phyloP scores from a whole-genome alignment of 1,140 invertebrate species.

The Plutomurus gul region DNA sequence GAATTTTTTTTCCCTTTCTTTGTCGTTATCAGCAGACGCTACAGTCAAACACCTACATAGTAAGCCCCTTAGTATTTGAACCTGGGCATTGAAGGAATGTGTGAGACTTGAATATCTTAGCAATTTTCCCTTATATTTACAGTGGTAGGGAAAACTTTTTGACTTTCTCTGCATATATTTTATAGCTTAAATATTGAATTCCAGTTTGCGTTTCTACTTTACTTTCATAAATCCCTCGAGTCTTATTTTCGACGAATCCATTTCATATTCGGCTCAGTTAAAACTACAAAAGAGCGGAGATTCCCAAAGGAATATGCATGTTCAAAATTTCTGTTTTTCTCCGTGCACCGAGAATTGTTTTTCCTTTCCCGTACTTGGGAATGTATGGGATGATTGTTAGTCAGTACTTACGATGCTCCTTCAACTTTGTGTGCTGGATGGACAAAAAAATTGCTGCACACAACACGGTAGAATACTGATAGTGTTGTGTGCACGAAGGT shows the following conservation, averaged over 20 bases:
- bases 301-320: background rate
- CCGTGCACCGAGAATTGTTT: background rate
- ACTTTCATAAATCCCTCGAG: background rate
- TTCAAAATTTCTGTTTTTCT: background rate
- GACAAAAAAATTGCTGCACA: too few relatives aligned
- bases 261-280: background rate
- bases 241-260: conserved; percentile 5
- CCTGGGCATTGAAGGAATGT: too few relatives aligned
- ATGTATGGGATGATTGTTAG: background rate
- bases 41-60: too few relatives aligned
- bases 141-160: background rate
- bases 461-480: too few relatives aligned
- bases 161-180: conserved; percentile 1
- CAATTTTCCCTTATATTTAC: too few relatives aligned
- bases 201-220: background rate
- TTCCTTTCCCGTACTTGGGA: background rate
- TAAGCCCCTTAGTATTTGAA: too few relatives aligned
- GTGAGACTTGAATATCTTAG: background rate
- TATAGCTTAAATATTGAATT: background rate
- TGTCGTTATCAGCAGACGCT: too few relatives aligned
- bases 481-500: background rate
- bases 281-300: background rate
- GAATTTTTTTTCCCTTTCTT: too few relatives aligned
- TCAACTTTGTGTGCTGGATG: background rate
- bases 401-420: too few relatives aligned